Conservation (phyloP, 2,888 invertebrate species). For the Caprella mutica region DNA sequence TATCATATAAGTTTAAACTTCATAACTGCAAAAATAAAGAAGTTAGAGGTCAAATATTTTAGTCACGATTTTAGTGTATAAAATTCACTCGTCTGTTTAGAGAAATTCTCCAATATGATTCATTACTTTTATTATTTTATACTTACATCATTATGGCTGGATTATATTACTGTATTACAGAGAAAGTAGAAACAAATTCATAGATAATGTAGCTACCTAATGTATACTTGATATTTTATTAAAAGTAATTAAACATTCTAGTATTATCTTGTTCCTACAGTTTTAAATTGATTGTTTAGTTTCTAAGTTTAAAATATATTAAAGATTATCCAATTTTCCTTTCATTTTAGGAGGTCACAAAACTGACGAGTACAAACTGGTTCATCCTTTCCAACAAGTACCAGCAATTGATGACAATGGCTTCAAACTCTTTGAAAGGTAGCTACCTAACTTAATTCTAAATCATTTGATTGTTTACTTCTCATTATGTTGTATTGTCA, state of each 20-base stretch:
- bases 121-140: no score
- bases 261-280: not conserved
- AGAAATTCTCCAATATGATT: no score
- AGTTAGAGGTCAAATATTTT: no score
- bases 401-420: conserved; percentile 44
- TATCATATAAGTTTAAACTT: no score
- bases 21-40: no score
- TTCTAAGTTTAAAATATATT: not conserved
- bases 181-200: no score
- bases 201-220: no score
- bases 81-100: no score
- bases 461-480: not conserved
- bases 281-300: not conserved
- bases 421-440: conserved; percentile 44
- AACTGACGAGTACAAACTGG: conserved; percentile 39
- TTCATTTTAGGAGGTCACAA: conserved; percentile 35
- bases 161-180: no score
- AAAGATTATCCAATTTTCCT: not conserved
- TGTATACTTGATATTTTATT: no score
- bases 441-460: not conserved
- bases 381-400: conserved; percentile 42
- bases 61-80: no score
- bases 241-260: not conserved
- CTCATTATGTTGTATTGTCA: not conserved
- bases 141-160: no score